Base-by-base conservation (phyloP, 2,113 vertebrate genomes). In the Sebastes schlegelii region DNA sequence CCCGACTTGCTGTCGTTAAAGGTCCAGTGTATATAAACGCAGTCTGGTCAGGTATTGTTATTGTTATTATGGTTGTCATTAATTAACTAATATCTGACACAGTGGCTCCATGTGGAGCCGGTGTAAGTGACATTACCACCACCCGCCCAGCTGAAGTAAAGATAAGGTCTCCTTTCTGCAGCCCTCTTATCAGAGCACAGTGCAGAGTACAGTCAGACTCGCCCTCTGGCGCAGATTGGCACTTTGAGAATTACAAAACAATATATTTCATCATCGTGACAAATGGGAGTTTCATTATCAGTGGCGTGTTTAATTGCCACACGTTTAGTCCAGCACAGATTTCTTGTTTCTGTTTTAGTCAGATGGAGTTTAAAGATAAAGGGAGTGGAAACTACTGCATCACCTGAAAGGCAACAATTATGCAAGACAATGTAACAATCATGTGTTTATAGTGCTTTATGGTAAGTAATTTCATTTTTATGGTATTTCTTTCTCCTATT, bases 141-240 rank as follows among this genome's bases (percentile, higher is more conserved):
- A 79, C 67, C 51, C 57, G 6, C 79, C 85, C 80, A 63, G 64
- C 51, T 74, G 81, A 55, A 45, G 62, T 82, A 66, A 69, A 87
- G 80, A 86, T 85, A 88, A 84, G 9, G 2, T 67, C 58, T 63
- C 11, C 26, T 48, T 49, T 71, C 61, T 63, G 63, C 58, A 8
- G 69, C 19, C 9, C 1, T 75, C 45, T 90, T 87, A 90, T 88
- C 89, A 2, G 14, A 23, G 51, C 51, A 8, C 72, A 34, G 82
- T 42, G 80, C 86, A 92, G 80, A 85, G 75, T 85, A 9, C 89
- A 80, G 74, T 7, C 12, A 8, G 57, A 64, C 79, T 51, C 26
- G 68, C 86, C 85, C 88, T 71, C 71, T 58, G 58, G 40, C 10
- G 12, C 42, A 48, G 42, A 23, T 19, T 48, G 13, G 17, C 19